These are phyloP conservation scores for Jaculus jaculus DNA, from an alignment of 2,113 vertebrate genomes.

Conservation along the genomic window DNA sequence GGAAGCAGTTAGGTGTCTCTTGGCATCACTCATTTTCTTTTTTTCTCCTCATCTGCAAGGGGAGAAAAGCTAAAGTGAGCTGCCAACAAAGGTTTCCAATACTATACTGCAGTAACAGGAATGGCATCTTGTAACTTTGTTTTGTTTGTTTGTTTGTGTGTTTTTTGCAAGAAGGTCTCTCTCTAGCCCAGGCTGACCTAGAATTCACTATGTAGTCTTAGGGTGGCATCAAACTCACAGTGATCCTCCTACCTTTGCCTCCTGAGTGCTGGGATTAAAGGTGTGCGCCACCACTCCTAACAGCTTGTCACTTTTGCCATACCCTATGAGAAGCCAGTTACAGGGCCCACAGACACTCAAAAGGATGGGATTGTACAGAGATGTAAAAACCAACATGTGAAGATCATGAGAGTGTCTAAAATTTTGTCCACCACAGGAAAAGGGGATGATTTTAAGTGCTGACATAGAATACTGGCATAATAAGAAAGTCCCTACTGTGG, in stretches of 20 bases:
- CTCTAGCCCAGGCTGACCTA: no score
- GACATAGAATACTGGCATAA: no score
- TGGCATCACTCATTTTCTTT: not conserved
- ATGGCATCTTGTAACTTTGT: not conserved
- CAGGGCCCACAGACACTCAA: not conserved
- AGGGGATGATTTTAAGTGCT: not conserved
- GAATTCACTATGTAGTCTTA: no score
- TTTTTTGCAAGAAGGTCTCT: no score
- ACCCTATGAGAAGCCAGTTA: not conserved
- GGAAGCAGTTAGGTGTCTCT: not conserved
- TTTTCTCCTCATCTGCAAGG: not conserved
- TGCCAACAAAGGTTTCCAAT: not conserved
- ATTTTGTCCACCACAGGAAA: not conserved
- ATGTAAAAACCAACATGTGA: not conserved
- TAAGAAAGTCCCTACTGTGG: not conserved
- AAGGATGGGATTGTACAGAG: not conserved
- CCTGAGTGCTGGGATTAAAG: no score
- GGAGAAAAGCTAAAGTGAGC: not conserved
- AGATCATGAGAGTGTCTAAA: not conserved
- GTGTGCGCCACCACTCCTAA: no score
- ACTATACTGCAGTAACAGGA: not conserved
- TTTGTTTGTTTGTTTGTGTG: no score
- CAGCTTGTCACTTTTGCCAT: not conserved
- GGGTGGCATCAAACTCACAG: no score
- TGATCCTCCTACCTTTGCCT: no score